Evolutionary conservation across 1,140 invertebrate species (phyloP).

Genomic region (Saccostrea glomerata): DNA sequence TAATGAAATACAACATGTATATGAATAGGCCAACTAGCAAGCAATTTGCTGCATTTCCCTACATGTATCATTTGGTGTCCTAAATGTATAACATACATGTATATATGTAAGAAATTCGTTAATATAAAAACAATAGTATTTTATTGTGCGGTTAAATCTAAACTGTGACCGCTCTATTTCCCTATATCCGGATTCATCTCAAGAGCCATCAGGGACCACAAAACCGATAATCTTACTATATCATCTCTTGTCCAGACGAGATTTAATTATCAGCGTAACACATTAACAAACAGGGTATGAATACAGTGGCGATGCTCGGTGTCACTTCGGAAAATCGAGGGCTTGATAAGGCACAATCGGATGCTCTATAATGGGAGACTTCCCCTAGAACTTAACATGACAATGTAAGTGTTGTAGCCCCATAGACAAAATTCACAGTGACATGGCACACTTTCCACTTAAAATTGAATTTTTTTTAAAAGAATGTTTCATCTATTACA

Average conservation of each 20-base stretch:
- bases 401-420: constrained; percentile 13
- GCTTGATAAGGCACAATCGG: constrained; percentile 18
- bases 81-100: not conserved
- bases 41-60: too few relatives aligned
- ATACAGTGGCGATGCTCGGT: not conserved
- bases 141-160: not conserved
- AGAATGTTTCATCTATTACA: too few relatives aligned
- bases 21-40: too few relatives aligned
- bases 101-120: not conserved
- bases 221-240: not conserved
- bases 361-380: not conserved
- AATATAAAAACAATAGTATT: constrained; percentile 15
- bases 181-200: constrained; percentile 17
- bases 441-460: not conserved
- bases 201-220: constrained; percentile 7
- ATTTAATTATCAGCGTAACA: not conserved
- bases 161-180: not conserved
- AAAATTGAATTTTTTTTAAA: too few relatives aligned
- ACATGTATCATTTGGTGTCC: too few relatives aligned
- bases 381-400: not conserved
- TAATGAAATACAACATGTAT: too few relatives aligned
- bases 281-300: not conserved
- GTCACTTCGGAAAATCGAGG: constrained; percentile 7
- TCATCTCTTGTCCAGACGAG: not conserved
- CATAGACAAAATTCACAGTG: not conserved